Conservation (phyloP, 2,797 vertebrate genomes). For the Acomys russatus region DNA sequence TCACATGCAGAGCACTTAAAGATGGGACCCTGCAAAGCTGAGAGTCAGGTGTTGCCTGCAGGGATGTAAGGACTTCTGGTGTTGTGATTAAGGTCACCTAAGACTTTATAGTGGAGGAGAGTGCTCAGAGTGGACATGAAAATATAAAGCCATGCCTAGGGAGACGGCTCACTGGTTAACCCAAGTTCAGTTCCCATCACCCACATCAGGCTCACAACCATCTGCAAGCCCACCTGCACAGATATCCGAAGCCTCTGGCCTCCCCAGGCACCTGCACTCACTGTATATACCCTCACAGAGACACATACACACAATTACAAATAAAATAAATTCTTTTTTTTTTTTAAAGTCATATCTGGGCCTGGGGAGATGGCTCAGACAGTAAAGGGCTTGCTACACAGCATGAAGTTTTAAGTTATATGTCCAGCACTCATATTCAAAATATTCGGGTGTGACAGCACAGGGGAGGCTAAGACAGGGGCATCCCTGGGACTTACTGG, state of each 20-base stretch:
- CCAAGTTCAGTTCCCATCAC: neutral
- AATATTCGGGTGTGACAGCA: too few relatives aligned
- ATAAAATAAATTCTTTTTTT: neutral
- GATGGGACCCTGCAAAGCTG: neutral
- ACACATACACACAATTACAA: neutral
- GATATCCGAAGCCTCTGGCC: neutral
- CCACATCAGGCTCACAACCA: neutral
- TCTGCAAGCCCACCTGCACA: neutral
- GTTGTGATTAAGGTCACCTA: neutral
- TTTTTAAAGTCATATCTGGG: neutral
- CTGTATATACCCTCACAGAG: too few relatives aligned
- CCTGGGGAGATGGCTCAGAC: neutral
- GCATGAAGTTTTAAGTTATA: neutral
- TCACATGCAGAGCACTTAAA: neutral
- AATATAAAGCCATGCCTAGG: neutral
- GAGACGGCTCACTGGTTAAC: neutral
- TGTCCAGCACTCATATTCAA: neutral
- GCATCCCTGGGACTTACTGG: neutral
- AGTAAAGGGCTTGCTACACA: neutral
- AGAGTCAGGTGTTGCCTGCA: too few relatives aligned
- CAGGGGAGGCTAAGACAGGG: neutral
- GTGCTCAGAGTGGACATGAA: neutral
- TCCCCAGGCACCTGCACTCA: neutral
- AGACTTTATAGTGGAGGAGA: neutral
- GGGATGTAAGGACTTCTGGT: neutral